These are phyloP conservation scores for Nineta flava DNA, from an alignment of 2,888 invertebrate species.

Conservation along the genomic window DNA sequence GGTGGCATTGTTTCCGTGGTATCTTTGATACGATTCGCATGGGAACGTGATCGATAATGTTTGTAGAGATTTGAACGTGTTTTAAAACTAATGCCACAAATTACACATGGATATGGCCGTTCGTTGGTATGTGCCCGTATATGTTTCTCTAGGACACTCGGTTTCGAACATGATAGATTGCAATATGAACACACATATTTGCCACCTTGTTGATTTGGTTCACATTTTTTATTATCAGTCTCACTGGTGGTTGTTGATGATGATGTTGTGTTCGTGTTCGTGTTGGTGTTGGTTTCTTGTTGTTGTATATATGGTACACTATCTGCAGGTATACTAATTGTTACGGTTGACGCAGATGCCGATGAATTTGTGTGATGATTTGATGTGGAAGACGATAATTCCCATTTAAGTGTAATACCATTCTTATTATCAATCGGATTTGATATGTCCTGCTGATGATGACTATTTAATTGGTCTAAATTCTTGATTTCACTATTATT, in stretches of 20 bases:
- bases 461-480: background rate
- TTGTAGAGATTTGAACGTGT: constrained; percentile 88
- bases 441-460: background rate
- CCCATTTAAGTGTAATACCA: background rate
- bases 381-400: background rate
- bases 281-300: background rate
- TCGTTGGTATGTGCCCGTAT: constrained; percentile 88
- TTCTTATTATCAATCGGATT: background rate
- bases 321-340: background rate
- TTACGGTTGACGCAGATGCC: background rate
- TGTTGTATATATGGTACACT: background rate
- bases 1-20: constrained; percentile 1
- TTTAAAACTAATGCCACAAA: constrained; percentile 85
- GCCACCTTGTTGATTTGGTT: constrained; percentile 26
- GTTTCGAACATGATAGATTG: constrained; percentile 78
- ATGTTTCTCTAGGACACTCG: constrained; percentile 86
- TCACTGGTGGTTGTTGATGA: constrained; percentile 1
- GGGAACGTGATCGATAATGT: constrained; percentile 46
- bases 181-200: constrained; percentile 79
- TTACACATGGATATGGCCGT: constrained; percentile 76
- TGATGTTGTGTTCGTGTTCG: background rate
- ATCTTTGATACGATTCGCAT: constrained; percentile 28
- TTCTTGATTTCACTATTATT: background rate
- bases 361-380: background rate
- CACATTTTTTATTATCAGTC: constrained; percentile 13